phyloP scores from a whole-genome alignment of 1,140 invertebrate genomes.

The Zelostemma sp. region DNA sequence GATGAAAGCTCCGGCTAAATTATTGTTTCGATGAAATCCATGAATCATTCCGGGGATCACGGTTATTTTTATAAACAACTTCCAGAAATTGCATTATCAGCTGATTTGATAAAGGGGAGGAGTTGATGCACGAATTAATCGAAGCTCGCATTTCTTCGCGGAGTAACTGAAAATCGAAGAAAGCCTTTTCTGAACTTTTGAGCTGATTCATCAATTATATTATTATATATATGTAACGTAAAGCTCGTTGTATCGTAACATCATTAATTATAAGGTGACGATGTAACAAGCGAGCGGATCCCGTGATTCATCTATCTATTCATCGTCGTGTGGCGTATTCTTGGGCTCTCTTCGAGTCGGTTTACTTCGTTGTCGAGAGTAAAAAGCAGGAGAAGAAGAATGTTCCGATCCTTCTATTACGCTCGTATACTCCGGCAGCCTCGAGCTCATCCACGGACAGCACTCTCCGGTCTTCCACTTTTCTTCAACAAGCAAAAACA shows the following conservation, averaged over 20 bases:
- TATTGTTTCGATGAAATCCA: slow-evolving; percentile 15
- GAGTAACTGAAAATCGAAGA: no score
- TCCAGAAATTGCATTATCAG: no score
- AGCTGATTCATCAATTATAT: slow-evolving; percentile 14
- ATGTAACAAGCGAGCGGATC: slow-evolving; percentile 14
- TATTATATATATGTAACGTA: no score
- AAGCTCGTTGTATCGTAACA: not conserved
- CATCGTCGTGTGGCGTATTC: slow-evolving; percentile 20
- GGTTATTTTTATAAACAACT: not conserved
- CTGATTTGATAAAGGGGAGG: no score
- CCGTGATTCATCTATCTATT: slow-evolving; percentile 31
- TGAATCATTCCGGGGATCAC: not conserved
- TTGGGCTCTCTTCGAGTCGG: slow-evolving; percentile 23
- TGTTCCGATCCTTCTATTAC: slow-evolving; percentile 39
- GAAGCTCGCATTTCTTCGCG: no score
- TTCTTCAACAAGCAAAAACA: slow-evolving; percentile 35
- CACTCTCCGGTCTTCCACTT: slow-evolving; percentile 30
- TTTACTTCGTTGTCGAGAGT: slow-evolving; percentile 19
- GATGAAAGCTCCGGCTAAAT: slow-evolving; percentile 19
- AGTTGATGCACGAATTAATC: no score
- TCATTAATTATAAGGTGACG: slow-evolving; percentile 34
- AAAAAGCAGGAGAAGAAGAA: slow-evolving; percentile 28
- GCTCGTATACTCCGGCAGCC: slow-evolving; percentile 12
- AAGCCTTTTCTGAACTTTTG: no score
- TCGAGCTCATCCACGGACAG: slow-evolving; percentile 25